Conservation (phyloP, 2,888 invertebrate genomes). For the Cataglyphis cursor region DNA sequence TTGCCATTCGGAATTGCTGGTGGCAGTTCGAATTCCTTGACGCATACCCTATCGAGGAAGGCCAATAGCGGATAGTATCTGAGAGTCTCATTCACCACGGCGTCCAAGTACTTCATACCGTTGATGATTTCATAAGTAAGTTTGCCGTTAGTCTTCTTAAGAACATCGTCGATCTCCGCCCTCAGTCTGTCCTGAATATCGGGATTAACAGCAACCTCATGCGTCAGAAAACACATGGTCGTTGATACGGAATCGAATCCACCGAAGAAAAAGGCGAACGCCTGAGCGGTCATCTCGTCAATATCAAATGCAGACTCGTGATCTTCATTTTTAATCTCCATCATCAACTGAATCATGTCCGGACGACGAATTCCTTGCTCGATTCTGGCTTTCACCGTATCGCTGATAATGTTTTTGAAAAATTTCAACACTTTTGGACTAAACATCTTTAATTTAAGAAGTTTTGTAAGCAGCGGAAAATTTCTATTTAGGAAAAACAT, state of each 20-base stretch:
- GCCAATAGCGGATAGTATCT: slow-evolving; percentile 76
- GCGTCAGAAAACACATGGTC: slow-evolving; percentile 73
- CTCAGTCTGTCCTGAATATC: slow-evolving; percentile 86
- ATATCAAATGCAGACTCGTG: slow-evolving; percentile 53
- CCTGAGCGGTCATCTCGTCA: slow-evolving; percentile 87
- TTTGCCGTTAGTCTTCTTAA: slow-evolving; percentile 1
- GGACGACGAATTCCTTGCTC: slow-evolving; percentile 84
- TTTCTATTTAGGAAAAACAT: slow-evolving; percentile 17
- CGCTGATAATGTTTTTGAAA: slow-evolving; percentile 23
- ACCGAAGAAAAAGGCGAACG: slow-evolving; percentile 79
- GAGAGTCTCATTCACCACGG: slow-evolving; percentile 85
- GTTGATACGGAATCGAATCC: slow-evolving; percentile 79
- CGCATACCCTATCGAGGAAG: slow-evolving; percentile 80
- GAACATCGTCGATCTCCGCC: slow-evolving; percentile 80
- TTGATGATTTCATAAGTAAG: slow-evolving; percentile 85
- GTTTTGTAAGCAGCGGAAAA: slow-evolving; percentile 4
- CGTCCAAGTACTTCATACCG: slow-evolving; percentile 88
- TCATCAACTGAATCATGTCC: slow-evolving; percentile 89
- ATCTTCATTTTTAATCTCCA: slow-evolving; percentile 85
- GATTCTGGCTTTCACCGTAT: slow-evolving; percentile 73
- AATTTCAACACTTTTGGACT: neutral
- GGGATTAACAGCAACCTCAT: slow-evolving; percentile 82
- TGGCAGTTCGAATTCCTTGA: slow-evolving; percentile 78
- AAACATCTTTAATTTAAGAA: slow-evolving; percentile 10
- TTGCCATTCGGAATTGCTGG: slow-evolving; percentile 75